These are phyloP conservation scores for Tromatobia lineatoria DNA, from an alignment of 2,888 invertebrate genomes.

Conservation along the genomic window DNA sequence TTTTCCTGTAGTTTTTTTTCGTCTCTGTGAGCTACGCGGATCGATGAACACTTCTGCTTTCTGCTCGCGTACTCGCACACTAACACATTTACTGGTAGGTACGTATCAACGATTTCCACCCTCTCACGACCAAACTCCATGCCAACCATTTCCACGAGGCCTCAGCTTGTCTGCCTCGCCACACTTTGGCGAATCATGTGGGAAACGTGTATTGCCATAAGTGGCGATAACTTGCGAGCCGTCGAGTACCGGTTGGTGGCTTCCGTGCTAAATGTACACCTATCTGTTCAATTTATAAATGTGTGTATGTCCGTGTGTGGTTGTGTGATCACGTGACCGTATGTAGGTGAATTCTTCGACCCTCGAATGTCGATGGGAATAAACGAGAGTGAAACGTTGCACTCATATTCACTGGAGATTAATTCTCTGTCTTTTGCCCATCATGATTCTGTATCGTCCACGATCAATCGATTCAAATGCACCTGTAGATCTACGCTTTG, in stretches of 20 bases:
- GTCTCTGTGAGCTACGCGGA: conserved; percentile 41
- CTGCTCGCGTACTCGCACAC: conserved; percentile 34
- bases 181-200: conserved; percentile 73
- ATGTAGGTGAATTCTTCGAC: conserved; percentile 13
- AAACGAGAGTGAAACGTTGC: conserved; percentile 49
- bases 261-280: conserved; percentile 53
- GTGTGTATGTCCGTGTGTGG: conserved; percentile 13
- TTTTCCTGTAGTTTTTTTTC: conserved; percentile 22
- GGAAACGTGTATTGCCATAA: conserved; percentile 74
- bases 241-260: conserved; percentile 31
- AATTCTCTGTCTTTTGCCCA: conserved; percentile 1
- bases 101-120: conserved; percentile 53
- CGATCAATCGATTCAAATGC: conserved; percentile 24
- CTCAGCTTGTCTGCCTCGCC: conserved; percentile 34
- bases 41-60: conserved; percentile 53
- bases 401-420: conserved; percentile 37
- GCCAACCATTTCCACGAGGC: not conserved
- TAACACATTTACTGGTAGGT: conserved; percentile 24
- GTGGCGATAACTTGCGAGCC: conserved; percentile 70
- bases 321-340: conserved; percentile 19
- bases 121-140: conserved; percentile 10
- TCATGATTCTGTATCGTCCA: conserved; percentile 12
- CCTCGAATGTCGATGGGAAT: conserved; percentile 28
- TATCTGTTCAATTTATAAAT: conserved; percentile 37
- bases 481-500: conserved; percentile 37